Evolutionary conservation across 2,888 invertebrate genomes (phyloP), one percentile per base, ranked within the genome.

Genomic region (Apoda limacodes): DNA sequence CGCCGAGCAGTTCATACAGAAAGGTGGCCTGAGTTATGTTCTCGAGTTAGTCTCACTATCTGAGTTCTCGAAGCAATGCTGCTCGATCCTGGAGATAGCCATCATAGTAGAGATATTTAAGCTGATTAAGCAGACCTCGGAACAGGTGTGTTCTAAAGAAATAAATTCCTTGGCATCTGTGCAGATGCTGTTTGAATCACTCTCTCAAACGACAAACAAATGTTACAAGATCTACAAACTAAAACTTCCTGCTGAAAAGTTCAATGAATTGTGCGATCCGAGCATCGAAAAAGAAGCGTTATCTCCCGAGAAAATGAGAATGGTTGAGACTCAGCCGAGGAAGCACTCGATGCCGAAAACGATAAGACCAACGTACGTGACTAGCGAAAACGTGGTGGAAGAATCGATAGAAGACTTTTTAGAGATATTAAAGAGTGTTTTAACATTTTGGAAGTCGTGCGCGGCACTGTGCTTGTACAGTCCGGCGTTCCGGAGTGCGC

Each of bases 31-130:
- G 19, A 69, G 81, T 21, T 82, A 85, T 40, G 82, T 84, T 0
- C 46, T 85, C 3, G 78, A 82, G 36, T 44, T 87, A 30, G 68
- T 86, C 1, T 61, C 76, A 0, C 55, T 84, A 25, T 60, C 81
- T 0, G 70, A 80, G 27, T 86, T 87, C 40, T 82, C 84, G 1
- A 82, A 82, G 37, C 81, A 80, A 34, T 84, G 85, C 46, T 87
- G 86, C 45, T 69, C 82, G 2, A 78, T 87, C 22, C 58, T 87
- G 10, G 86, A 87, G 52, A 82, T 86, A 31, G 75, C 82, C 0
- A 83, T 85, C 2, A 72, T 82, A 3, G 83, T 86, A 29, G 85
- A 86, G 45, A 83, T 86, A 25, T 83, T 80, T 49, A 82, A 78
- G 35, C 51, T 74, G 3, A 63, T 61, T 34, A 70, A 67, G 33